Base-by-base conservation (phyloP, 2,797 vertebrate species). In the Lophura swinhoii region DNA sequence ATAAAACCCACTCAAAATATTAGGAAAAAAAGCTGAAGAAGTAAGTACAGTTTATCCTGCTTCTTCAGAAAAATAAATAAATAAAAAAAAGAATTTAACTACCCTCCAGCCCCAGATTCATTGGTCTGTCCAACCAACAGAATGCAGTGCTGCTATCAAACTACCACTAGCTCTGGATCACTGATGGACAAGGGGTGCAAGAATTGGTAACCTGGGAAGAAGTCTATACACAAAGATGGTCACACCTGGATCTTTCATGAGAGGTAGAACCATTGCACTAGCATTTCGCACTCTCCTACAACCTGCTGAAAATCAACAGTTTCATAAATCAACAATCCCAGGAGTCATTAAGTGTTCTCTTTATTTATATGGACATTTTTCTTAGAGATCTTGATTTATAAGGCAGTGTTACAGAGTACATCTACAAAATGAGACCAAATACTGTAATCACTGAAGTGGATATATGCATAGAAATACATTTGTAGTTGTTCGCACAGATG, bases 401-500 rank as follows among this genome's bases (percentile, higher is more conserved):
- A 86, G 71, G 22, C 18, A 39, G 53, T 56, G 24, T 49, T 63
- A 64, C 7, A 72, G 66, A 24, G 20, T 8, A 10, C 13, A 10
- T 66, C 48, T 78, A 39, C 26, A 29, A 84, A 93, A 89, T 55
- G 53, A 88, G 33, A 84, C 31, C 22, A 91, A 53, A 86, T 62
- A 91, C 39, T 79, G 60, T 89, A 89, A 86, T 12, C 0, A 1
- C 56, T 26, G 9, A 2, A 85, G 67, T 55, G 35, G 49, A 70
- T 92, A 70, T 58, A 70, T 31, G 53, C 6, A 6, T 39, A 76
- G 56, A 91, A 88, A 90, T 73, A 48, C 39, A 67, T 56, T 60
- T 56, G 22, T 70, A 56, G 59, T 62, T 93, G 73, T 78, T 84
- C 74, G 87, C 83, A 93, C 92, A 96, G 91, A 91, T 94, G 89